Evolutionary conservation across 2,797 vertebrate genomes (phyloP), one percentile per base, ranked within the genome.

Genomic region (Cirrhinus mrigala): DNA sequence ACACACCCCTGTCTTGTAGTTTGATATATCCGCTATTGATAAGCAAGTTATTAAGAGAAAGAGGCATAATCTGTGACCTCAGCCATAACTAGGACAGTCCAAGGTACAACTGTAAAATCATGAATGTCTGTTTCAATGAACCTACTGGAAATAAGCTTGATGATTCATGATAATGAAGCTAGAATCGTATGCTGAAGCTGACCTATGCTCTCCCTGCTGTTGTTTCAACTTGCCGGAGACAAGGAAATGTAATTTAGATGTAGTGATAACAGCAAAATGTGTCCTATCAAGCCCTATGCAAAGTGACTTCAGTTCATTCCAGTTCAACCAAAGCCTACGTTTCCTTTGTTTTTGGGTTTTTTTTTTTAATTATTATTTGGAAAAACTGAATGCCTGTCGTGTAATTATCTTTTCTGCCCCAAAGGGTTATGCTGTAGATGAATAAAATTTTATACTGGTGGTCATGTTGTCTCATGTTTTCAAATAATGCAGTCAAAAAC

Each of bases 381-480:
- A 22, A 16, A 37, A 66, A 44, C 75, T 15, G 4, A 81, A 27
- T 6, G 71, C 22, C 18, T 78, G 29, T 54, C 44, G 24, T 68
- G 64, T 58, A 58, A 84, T 84, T n/a, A 46, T 48, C 18, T 6
- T 46, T 46, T 84, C 12, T 20, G 60, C 46, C 71, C 46, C 5
- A 46, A 54, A 54, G 71, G 71, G 22, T 54, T 66, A 66, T 18
- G 60, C 22, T 60, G 52, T 70, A 16, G 12, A 84, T 69, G 3
- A 84, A 84, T 84, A 70, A 78, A 24, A 0, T 84, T 71, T 79
- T 70, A 46, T 60, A 79, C 20, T 5, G 70, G 12, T 78, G 52
- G 37, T 50, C 29, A 8, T 68, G 78, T 9, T 15, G 18, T 48
- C 18, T 80, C 11, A 1, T 64, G 44, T 66, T 79, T 80, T 80